Conservation (phyloP, 2,113 vertebrate species). For the Hyperopisus bebe region DNA sequence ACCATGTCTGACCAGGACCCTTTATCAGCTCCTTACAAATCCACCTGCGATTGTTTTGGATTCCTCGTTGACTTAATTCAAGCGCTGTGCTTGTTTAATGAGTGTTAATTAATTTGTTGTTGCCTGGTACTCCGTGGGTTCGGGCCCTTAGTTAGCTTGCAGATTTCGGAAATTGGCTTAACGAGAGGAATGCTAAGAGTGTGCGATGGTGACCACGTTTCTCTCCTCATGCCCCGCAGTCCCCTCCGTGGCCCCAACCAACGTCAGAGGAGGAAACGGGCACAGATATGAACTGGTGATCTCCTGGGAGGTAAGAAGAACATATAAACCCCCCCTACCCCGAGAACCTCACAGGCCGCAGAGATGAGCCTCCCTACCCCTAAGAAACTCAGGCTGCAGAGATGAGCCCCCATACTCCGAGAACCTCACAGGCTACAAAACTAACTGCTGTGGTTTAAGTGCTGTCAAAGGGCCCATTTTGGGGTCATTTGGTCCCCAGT, state of each 20-base stretch:
- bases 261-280: conserved; percentile 89
- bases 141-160: neutral
- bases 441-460: neutral
- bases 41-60: neutral
- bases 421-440: neutral
- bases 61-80: neutral
- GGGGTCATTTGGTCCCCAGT: neutral
- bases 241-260: conserved; percentile 84
- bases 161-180: neutral
- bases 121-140: neutral
- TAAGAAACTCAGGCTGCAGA: neutral
- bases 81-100: neutral
- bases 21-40: neutral
- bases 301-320: conserved; percentile 87
- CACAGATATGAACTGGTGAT: conserved; percentile 90
- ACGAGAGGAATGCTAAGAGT: neutral
- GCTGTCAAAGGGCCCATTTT: neutral
- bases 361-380: neutral
- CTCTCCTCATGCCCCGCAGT: conserved; percentile 59
- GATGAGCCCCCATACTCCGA: neutral
- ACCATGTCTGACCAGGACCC: neutral
- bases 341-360: neutral
- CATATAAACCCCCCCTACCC: neutral
- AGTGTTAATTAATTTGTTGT: conserved; percentile 5
- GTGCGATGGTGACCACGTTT: neutral